A percentile compares a stretch with the other conserved stretches of the same genome.
Evolutionary conservation across 2,113 vertebrate genomes (phyloP).

Genomic region (Xyrauchen texanus): DNA sequence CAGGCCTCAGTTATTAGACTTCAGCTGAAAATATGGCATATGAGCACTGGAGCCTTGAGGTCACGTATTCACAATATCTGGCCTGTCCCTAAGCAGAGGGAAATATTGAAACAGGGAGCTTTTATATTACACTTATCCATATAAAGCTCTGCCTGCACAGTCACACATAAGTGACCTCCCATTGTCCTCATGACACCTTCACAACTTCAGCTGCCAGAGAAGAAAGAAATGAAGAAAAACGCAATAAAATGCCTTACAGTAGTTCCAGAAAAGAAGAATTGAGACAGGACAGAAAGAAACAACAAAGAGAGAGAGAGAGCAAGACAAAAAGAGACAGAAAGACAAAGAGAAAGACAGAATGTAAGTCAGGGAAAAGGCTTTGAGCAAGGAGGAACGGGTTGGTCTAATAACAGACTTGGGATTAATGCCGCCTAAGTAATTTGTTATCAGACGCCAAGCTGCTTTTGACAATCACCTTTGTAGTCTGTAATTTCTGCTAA

Average conservation of each 20-base stretch:
- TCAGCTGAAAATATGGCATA: conserved; percentile 15
- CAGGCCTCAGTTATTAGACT: conserved; percentile 14
- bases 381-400: neutral
- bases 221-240: neutral
- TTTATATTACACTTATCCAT: conserved; percentile 18
- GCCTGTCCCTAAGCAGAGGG: neutral
- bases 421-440: conserved; percentile 44
- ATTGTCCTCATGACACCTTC: conserved; percentile 4
- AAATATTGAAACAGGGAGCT: conserved; percentile 24
- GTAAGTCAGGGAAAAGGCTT: no score
- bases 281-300: no score
- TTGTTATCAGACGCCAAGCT: conserved; percentile 33
- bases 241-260: neutral
- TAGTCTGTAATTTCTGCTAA: conserved; percentile 30
- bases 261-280: no score
- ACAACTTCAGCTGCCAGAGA: conserved; percentile 22
- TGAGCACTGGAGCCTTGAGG: conserved; percentile 21
- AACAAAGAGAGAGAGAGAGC: no score
- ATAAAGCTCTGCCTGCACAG: neutral
- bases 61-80: conserved; percentile 29
- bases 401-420: conserved; percentile 1
- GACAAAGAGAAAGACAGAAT: no score
- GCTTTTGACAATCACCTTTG: conserved; percentile 39
- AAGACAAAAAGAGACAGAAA: no score
- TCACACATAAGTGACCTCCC: conserved; percentile 16